Conservation (phyloP, 2,113 vertebrate species). For the Heteronetta atricapilla region DNA sequence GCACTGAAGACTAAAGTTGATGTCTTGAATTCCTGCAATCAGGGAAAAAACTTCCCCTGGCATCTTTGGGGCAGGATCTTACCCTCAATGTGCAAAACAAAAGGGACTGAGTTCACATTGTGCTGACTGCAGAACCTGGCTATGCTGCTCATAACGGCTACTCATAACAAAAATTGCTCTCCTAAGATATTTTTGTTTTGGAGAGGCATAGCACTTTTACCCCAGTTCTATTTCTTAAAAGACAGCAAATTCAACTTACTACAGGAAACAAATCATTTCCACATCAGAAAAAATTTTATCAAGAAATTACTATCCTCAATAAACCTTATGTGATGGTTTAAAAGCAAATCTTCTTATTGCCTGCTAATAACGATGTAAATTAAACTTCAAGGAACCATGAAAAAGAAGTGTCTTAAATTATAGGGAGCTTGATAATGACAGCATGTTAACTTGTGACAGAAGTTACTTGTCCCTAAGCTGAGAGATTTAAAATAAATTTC, state of each 20-base stretch:
- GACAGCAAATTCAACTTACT: background rate
- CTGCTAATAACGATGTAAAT: background rate
- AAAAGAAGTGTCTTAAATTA: background rate
- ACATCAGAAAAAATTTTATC: background rate
- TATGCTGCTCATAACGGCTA: background rate
- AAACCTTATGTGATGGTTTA: background rate
- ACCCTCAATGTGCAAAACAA: background rate
- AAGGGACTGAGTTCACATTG: background rate
- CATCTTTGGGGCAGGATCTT: background rate
- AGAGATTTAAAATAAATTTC: background rate
- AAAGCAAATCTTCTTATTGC: background rate
- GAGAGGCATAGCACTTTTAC: background rate
- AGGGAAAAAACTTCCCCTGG: background rate
- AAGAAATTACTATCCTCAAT: background rate
- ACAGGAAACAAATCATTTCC: background rate
- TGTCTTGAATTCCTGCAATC: background rate
- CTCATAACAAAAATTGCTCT: background rate
- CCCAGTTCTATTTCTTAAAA: background rate
- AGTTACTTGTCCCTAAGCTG: background rate
- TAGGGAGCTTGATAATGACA: background rate
- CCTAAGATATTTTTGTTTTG: background rate
- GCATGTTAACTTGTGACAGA: background rate
- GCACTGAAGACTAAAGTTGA: background rate
- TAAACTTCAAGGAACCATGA: background rate
- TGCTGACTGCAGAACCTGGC: background rate